These are phyloP conservation scores for Tuta absoluta DNA, from an alignment of 2,888 invertebrate species.

Conservation along the genomic window DNA sequence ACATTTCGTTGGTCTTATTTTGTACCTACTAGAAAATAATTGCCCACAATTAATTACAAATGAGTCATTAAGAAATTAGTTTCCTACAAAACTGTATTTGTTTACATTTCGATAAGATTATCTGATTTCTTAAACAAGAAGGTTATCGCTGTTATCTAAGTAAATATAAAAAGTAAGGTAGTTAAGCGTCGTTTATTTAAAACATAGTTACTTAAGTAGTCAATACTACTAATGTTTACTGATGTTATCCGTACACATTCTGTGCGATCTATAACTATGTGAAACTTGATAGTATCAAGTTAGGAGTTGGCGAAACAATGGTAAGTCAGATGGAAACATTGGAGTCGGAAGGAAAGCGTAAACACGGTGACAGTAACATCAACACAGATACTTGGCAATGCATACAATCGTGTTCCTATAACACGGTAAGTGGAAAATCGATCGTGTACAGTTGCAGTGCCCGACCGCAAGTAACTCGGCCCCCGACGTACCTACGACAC, in stretches of 20 bases:
- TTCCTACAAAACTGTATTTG: neutral
- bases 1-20: neutral
- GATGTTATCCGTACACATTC: neutral
- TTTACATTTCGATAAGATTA: neutral
- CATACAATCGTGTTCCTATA: slow-evolving; percentile 17
- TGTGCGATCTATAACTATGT: neutral
- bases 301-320: slow-evolving; percentile 11
- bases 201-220: neutral
- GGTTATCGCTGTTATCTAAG: neutral
- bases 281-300: neutral
- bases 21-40: no score
- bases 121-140: neutral
- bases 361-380: slow-evolving; percentile 29
- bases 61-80: neutral
- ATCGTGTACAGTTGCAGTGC: slow-evolving; percentile 66
- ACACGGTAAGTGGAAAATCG: slow-evolving; percentile 59
- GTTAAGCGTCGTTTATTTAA: neutral
- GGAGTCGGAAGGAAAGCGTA: slow-evolving; percentile 25
- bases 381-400: slow-evolving; percentile 23
- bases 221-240: neutral
- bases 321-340: slow-evolving; percentile 15
- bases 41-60: neutral
- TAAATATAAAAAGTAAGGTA: neutral
- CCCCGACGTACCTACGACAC: slow-evolving; percentile 49
- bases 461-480: slow-evolving; percentile 66